These are phyloP conservation scores for Chiroxiphia lanceolata DNA, from an alignment of 2,797 vertebrate genomes.

Conservation along the genomic window DNA sequence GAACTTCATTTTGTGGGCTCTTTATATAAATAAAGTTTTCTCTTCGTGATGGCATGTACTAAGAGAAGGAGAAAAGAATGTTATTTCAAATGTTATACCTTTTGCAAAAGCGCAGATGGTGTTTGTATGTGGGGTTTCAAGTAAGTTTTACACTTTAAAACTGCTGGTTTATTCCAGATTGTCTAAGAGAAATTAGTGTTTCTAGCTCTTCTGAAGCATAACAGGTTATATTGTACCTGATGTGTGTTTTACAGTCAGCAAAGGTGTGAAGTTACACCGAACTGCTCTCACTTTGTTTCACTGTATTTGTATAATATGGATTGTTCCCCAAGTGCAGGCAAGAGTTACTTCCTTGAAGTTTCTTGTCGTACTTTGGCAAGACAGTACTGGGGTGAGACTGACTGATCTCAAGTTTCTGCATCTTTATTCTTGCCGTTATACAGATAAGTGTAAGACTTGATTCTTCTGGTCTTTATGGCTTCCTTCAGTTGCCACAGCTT, in stretches of 20 bases:
- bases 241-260: not conserved
- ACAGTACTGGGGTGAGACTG: not conserved
- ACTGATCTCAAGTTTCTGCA: not conserved
- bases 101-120: slow-evolving; percentile 61
- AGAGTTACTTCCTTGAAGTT: not conserved
- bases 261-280: not conserved
- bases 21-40: slow-evolving; percentile 46
- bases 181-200: not conserved
- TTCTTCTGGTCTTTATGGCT: not conserved
- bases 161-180: not conserved
- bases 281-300: not conserved
- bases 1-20: slow-evolving; percentile 23
- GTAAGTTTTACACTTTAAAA: slow-evolving; percentile 33
- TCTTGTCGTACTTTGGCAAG: not conserved
- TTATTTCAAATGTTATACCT: slow-evolving; percentile 42
- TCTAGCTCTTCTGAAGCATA: not conserved
- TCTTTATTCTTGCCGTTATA: not conserved
- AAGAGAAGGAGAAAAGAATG: not conserved
- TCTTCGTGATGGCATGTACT: not conserved
- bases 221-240: not conserved
- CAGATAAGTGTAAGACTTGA: rapidly evolving
- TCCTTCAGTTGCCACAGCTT: not conserved
- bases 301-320: rapidly evolving
- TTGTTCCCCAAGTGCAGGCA: not conserved
- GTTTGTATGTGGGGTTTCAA: slow-evolving; percentile 32